Conservation (phyloP, 2,888 invertebrate species). For the Branchellion lobata region DNA sequence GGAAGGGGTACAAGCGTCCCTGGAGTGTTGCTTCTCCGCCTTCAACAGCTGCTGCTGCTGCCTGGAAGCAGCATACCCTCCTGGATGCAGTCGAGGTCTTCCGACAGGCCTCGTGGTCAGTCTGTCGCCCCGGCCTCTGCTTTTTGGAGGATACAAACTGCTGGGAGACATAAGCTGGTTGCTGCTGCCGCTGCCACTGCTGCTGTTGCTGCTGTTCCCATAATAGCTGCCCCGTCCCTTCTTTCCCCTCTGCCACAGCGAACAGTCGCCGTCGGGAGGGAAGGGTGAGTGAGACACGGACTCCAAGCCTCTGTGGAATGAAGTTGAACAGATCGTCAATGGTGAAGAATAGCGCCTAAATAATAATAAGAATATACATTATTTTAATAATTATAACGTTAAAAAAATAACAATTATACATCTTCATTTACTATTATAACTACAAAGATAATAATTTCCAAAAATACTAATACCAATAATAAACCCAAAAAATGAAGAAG, state of each 20-base stretch:
- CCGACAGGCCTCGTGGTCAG: conserved; percentile 34
- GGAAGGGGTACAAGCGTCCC: neutral
- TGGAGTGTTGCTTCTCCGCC: neutral
- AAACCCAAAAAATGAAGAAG: too few relatives aligned
- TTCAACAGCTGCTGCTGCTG: conserved; percentile 14
- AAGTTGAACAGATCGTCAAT: neutral
- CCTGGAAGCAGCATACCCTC: conserved; percentile 28
- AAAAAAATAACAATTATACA: too few relatives aligned
- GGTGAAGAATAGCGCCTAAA: neutral
- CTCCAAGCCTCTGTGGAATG: too few relatives aligned
- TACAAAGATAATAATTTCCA: neutral
- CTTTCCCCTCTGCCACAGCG: conserved; percentile 27
- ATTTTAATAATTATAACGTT: too few relatives aligned
- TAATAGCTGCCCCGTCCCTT: neutral
- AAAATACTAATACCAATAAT: neutral
- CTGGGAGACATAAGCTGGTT: neutral
- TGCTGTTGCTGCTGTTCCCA: neutral
- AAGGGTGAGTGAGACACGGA: neutral
- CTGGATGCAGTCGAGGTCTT: conserved; percentile 33
- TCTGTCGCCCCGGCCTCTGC: conserved; percentile 33
- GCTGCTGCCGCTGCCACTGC: neutral
- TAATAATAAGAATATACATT: too few relatives aligned
- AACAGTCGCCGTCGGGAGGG: neutral
- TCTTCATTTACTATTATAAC: too few relatives aligned
- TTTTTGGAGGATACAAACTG: conserved; percentile 6